phyloP scores from a whole-genome alignment of 2,888 invertebrate species.

The Seladonia tumulorum region DNA sequence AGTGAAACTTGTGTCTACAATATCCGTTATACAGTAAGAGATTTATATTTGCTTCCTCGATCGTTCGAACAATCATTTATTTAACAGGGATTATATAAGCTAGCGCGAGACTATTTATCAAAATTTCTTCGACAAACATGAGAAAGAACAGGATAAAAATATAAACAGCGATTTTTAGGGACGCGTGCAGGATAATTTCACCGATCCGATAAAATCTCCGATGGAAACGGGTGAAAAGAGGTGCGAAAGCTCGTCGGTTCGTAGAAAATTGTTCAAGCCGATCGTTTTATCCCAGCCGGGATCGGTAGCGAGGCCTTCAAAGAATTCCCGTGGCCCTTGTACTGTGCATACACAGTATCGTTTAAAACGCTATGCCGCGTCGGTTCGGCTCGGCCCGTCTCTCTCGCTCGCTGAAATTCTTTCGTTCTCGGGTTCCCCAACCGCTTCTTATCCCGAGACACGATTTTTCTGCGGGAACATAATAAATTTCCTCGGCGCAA shows the following conservation, averaged over 20 bases:
- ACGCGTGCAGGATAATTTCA: background rate
- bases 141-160: no score
- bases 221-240: background rate
- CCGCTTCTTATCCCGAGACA: constrained; percentile 2
- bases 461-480: constrained; percentile 27
- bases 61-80: background rate
- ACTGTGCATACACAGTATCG: background rate
- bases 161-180: no score
- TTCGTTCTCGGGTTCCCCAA: background rate
- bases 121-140: background rate
- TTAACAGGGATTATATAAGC: background rate
- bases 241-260: background rate
- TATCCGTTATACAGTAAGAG: background rate
- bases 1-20: background rate
- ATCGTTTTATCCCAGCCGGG: constrained; percentile 14
- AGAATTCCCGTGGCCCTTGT: constrained; percentile 29
- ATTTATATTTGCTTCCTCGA: background rate
- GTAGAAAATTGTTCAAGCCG: background rate
- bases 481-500: constrained; percentile 63
- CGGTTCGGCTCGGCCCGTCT: background rate
- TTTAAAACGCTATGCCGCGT: constrained; percentile 5
- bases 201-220: background rate
- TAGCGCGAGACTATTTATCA: background rate
- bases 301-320: constrained; percentile 19
- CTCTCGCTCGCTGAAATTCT: constrained; percentile 24